A percentile compares a stretch with the other conserved stretches of the same genome.
phyloP scores from a whole-genome alignment of 2,113 vertebrate genomes.

The Scophthalmus maximus region DNA sequence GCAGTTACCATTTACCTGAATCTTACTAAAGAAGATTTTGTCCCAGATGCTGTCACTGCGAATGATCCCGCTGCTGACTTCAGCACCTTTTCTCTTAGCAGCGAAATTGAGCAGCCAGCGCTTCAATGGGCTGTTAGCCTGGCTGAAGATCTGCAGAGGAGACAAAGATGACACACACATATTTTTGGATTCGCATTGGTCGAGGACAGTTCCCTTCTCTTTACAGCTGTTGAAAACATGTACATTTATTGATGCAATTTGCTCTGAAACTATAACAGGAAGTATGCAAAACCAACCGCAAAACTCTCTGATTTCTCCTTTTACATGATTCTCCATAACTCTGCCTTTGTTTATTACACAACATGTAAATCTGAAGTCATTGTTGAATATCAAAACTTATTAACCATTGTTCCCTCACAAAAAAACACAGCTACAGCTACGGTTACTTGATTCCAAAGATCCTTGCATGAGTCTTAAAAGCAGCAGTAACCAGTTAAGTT shows the following conservation, averaged over 20 bases:
- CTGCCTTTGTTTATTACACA: no score
- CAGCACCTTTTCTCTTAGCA: slow-evolving; percentile 93
- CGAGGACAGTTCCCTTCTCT: not conserved
- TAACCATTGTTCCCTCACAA: no score
- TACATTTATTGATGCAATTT: not conserved
- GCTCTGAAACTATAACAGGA: not conserved
- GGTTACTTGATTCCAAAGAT: no score
- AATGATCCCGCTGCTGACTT: slow-evolving; percentile 92
- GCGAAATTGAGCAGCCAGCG: slow-evolving; percentile 96
- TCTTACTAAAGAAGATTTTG: slow-evolving; percentile 94
- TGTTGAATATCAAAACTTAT: no score
- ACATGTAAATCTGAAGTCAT: no score
- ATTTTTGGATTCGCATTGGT: not conserved
- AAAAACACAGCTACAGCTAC: no score
- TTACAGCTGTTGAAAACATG: not conserved
- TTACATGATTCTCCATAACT: not conserved
- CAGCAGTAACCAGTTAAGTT: no score
- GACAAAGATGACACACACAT: not conserved
- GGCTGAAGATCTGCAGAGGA: slow-evolving; percentile 89
- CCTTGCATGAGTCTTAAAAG: not conserved
- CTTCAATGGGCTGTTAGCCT: slow-evolving; percentile 92
- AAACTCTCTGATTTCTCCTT: not conserved
- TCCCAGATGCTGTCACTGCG: slow-evolving; percentile 97
- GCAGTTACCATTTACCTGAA: slow-evolving; percentile 84
- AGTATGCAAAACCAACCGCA: not conserved